phyloP scores from a whole-genome alignment of 2,888 invertebrate species.

The Mimachlamys varia region DNA sequence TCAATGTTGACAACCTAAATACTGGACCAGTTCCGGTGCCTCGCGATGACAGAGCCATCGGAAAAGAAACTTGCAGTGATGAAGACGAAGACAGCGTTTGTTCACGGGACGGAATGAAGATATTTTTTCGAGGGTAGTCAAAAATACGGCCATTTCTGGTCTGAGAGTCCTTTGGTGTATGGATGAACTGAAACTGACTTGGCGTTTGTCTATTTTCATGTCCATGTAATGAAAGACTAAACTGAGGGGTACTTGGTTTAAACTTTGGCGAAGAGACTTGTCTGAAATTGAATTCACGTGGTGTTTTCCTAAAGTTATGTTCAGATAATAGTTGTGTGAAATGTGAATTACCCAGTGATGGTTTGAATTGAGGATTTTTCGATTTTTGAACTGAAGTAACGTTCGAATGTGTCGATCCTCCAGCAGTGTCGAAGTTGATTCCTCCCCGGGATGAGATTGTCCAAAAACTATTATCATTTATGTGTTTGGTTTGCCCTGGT shows the following conservation, averaged over 20 bases:
- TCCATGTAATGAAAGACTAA: neutral
- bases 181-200: neutral
- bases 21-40: too few species aligned
- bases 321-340: neutral
- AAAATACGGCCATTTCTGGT: neutral
- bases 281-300: neutral
- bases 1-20: neutral
- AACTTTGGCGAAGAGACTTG: neutral
- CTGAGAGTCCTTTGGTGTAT: neutral
- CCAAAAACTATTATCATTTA: neutral
- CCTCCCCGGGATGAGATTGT: neutral
- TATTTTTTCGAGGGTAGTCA: neutral
- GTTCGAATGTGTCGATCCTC: neutral
- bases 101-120: neutral
- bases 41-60: too few species aligned
- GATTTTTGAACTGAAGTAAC: neutral
- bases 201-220: neutral
- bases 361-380: neutral
- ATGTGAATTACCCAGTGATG: neutral
- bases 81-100: neutral
- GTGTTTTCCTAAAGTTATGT: neutral
- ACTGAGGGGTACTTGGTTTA: neutral
- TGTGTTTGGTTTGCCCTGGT: neutral
- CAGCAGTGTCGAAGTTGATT: neutral
- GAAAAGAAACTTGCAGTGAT: neutral